phyloP scores from a whole-genome alignment of 2,113 vertebrate genomes.

The Prinia subflava region DNA sequence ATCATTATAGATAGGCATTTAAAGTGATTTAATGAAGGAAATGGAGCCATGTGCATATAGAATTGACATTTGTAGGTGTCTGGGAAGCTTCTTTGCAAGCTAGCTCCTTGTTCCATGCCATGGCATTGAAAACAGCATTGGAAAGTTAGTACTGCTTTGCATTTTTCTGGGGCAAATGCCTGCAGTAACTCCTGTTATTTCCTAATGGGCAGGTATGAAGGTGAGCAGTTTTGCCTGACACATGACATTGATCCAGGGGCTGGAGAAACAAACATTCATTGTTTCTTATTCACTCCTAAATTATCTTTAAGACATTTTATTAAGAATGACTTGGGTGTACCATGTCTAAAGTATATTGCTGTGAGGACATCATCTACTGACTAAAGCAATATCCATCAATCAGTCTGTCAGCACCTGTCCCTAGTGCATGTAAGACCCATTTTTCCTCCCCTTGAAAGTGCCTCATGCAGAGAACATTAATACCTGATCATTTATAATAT shows the following conservation, averaged over 20 bases:
- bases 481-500: constrained; percentile 26
- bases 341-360: background rate
- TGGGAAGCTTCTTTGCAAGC: background rate
- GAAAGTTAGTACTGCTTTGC: background rate
- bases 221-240: background rate
- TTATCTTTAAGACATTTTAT: background rate
- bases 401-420: constrained; percentile 8
- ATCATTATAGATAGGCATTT: background rate
- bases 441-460: constrained; percentile 33
- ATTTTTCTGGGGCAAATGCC: background rate
- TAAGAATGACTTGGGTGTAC: background rate
- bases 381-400: constrained; percentile 13
- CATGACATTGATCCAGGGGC: background rate
- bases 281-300: background rate
- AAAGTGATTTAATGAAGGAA: background rate
- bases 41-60: background rate
- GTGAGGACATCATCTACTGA: background rate
- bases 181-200: background rate
- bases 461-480: constrained; percentile 26
- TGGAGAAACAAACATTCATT: background rate
- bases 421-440: constrained; percentile 4
- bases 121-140: background rate
- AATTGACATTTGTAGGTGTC: background rate
- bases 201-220: background rate
- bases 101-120: background rate